Evolutionary conservation across 2,888 invertebrate genomes (phyloP).

Genomic region (Boloria selene): DNA sequence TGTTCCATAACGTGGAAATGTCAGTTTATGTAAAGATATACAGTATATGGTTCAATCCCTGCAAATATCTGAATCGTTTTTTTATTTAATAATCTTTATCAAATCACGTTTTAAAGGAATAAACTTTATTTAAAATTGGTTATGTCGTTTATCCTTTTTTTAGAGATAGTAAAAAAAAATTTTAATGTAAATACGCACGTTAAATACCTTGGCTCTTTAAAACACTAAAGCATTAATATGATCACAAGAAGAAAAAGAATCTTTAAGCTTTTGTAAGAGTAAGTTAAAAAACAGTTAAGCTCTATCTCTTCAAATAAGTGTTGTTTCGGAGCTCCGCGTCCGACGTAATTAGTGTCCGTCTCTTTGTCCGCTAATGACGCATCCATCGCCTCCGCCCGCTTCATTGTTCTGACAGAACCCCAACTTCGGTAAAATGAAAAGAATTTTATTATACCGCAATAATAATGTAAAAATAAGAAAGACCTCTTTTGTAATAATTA

Average conservation of each 20-base stretch:
- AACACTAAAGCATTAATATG: not conserved
- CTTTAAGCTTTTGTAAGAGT: conserved; percentile 8
- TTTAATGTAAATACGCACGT: no score
- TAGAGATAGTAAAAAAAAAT: no score
- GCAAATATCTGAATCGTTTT: no score
- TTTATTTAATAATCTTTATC: no score
- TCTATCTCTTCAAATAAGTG: conserved; percentile 16
- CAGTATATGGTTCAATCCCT: no score
- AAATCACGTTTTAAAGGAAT: no score
- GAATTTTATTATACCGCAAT: conserved; percentile 12
- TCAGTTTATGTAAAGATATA: no score
- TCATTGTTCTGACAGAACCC: conserved; percentile 21
- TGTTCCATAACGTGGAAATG: no score
- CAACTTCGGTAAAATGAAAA: conserved; percentile 10
- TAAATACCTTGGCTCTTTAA: no score
- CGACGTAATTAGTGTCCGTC: conserved; percentile 19
- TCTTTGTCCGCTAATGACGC: conserved; percentile 23
- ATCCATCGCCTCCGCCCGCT: conserved; percentile 13
- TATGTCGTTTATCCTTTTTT: no score
- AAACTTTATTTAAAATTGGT: no score
- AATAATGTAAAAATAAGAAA: conserved; percentile 9
- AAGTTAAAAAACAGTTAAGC: conserved; percentile 9
- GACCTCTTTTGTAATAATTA: conserved; percentile 9
- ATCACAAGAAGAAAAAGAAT: not conserved
- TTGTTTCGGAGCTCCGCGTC: conserved; percentile 1